Evolutionary conservation across 2,888 invertebrate species (phyloP).

Genomic region (Tuberolachnus salignus): DNA sequence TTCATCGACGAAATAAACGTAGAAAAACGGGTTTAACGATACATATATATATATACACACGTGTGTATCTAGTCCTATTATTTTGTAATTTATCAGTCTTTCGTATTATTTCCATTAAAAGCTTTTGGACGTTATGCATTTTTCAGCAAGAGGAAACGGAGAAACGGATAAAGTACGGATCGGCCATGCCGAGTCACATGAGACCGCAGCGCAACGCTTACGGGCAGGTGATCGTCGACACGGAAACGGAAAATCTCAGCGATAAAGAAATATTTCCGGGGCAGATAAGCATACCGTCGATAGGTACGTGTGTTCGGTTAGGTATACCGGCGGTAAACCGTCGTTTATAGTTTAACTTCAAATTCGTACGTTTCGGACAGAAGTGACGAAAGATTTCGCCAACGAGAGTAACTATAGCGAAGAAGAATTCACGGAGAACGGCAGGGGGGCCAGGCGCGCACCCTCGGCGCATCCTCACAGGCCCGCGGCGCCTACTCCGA

Average conservation of each 20-base stretch:
- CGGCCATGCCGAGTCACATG: slow-evolving; percentile 64
- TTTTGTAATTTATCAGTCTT: too few relatives aligned
- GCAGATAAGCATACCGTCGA: slow-evolving; percentile 65
- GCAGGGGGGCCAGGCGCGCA: slow-evolving; percentile 62
- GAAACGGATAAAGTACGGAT: slow-evolving; percentile 61
- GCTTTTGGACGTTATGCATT: background rate
- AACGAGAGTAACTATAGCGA: slow-evolving; percentile 73
- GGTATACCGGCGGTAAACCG: background rate
- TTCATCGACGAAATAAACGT: background rate
- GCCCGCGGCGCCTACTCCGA: slow-evolving; percentile 44
- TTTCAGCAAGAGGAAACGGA: slow-evolving; percentile 39
- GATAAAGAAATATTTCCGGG: slow-evolving; percentile 83
- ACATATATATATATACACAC: background rate
- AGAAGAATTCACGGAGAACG: slow-evolving; percentile 68
- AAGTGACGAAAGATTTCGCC: slow-evolving; percentile 83
- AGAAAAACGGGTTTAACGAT: background rate
- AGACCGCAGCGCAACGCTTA: slow-evolving; percentile 60
- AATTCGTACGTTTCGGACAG: slow-evolving; percentile 64
- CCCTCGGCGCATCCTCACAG: slow-evolving; percentile 35
- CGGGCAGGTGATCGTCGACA: slow-evolving; percentile 74
- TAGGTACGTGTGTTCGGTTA: slow-evolving; percentile 62
- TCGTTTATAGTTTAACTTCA: background rate
- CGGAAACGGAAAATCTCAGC: slow-evolving; percentile 79
- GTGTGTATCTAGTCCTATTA: background rate
- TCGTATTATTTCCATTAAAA: too few relatives aligned